phyloP scores from a whole-genome alignment of 2,888 invertebrate genomes.

The Rhopalosiphum nymphaeae region DNA sequence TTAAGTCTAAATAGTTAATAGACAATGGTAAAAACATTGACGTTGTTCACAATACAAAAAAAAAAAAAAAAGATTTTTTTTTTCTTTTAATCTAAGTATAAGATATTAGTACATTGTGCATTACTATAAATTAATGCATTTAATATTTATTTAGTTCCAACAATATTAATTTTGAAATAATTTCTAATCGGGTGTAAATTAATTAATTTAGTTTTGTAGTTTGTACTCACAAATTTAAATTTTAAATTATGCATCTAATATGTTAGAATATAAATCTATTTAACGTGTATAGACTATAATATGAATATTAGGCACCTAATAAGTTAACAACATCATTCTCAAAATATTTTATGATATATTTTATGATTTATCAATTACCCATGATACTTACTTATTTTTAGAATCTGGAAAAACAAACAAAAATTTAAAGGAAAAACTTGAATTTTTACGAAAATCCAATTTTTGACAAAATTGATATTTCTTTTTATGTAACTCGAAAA shows the following conservation, averaged over 20 bases:
- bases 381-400: neutral
- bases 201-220: neutral
- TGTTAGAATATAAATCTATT: neutral
- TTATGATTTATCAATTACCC: neutral
- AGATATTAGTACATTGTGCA: neutral
- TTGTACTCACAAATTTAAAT: neutral
- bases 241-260: neutral
- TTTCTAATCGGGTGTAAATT: neutral
- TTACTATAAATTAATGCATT: neutral
- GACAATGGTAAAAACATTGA: neutral
- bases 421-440: too few relatives aligned
- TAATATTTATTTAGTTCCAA: neutral
- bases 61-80: neutral
- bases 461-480: too few relatives aligned
- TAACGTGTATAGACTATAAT: neutral
- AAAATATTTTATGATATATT: neutral
- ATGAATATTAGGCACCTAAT: neutral
- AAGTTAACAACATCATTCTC: neutral
- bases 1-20: neutral
- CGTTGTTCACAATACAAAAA: neutral
- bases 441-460: too few relatives aligned
- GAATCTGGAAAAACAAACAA: too few relatives aligned
- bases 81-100: neutral
- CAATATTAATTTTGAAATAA: neutral
- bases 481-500: too few relatives aligned